Base-by-base conservation (phyloP, 1,140 invertebrate species). In the Hypothenemus hampei region DNA sequence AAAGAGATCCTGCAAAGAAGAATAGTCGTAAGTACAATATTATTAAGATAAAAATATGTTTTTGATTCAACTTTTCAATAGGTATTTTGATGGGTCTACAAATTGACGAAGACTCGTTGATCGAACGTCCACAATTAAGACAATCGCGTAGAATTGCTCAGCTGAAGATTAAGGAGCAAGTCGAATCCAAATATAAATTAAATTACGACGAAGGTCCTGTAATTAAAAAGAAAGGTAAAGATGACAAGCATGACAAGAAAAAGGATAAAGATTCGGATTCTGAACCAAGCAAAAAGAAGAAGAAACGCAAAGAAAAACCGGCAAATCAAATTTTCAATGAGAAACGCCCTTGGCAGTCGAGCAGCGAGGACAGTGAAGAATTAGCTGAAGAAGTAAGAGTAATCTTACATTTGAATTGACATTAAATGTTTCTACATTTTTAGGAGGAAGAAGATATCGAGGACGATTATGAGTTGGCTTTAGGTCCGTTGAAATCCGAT, bases 121-220 rank as follows among this genome's bases (percentile, higher is more conserved):
- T 21, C n/a, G 37, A 46, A n/a, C 43, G 47, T 18, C 75, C 79
- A 3, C 81, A 82, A 0, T 81, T 89, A 3, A 71, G 88, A 13
- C 84, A 87, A 62, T 90, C 87, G 5, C 75, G 88, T 3, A 75
- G 89, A 41, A 89, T 93, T 62, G 89, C 89, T 0, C 87, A 91
- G 65, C 77, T 90, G 55, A 89, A 91, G 61, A 89, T 91, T 40
- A 87, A 85, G 54, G 87, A 91, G 65, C 86, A 89, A 69, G 84
- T 84, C 0, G 86, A 91, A 45, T n/a, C n/a, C n/a, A n/a, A n/a
- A n/a, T n/a, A n/a, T n/a, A n/a, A n/a, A n/a, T n/a, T n/a, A n/a
- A n/a, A n/a, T n/a, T n/a, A n/a, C n/a, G n/a, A n/a, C n/a, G n/a
- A n/a, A n/a, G n/a, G n/a, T n/a, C n/a, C n/a, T n/a, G n/a, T n/a